Base-by-base conservation (phyloP, 2,888 invertebrate species). In the Ornithoptera priamus region DNA sequence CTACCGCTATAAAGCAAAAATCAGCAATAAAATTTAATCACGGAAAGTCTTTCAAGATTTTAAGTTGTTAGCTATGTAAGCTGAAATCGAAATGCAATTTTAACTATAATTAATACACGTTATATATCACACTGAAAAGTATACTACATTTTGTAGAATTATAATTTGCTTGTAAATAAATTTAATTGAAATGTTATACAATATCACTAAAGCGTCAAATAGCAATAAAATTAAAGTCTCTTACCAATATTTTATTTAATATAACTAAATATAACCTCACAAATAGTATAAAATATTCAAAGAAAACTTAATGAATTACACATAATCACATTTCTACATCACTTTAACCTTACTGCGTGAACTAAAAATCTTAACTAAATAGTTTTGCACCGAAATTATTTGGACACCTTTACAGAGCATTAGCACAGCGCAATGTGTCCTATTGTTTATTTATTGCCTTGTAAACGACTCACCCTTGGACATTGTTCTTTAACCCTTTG, bases 371-470 rank as follows among this genome's bases (percentile, higher is more conserved):
- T 74, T 72, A 85, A 91, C 92, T 91, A 87, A 89, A 80, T 74
- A 74, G 76, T 78, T 80, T 80, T 76, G 81, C 77, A 78, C 79
- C 78, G 81, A 81, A 80, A 78, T 76, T 80, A 80, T 83, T 79
- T 75, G 74, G 81, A 79, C 85, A 86, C 87, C 88, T 85, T 88
- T 82, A 84, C 85, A 85, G 80, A 81, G 77, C 84, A 89, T 87
- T 86, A 85, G 85, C 83, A 81, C 78, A 83, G 81, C 76, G 78
- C 81, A 85, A 87, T 86, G 87, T 86, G 84, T 80, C 78, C 85
- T 78, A 85, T 92, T 91, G 90, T 90, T 75, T 78, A 80, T 79
- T 85, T 85, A 88, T 85, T 86, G 75, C 84, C 82, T 88, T 84
- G 87, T 90, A 88, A 90, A 85, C 79, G 85, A 81, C 80, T 80